A percentile compares a stretch with the other conserved stretches of the same genome.
Evolutionary conservation across 2,113 vertebrate species (phyloP).

Genomic region (Opisthocomus hoazin): DNA sequence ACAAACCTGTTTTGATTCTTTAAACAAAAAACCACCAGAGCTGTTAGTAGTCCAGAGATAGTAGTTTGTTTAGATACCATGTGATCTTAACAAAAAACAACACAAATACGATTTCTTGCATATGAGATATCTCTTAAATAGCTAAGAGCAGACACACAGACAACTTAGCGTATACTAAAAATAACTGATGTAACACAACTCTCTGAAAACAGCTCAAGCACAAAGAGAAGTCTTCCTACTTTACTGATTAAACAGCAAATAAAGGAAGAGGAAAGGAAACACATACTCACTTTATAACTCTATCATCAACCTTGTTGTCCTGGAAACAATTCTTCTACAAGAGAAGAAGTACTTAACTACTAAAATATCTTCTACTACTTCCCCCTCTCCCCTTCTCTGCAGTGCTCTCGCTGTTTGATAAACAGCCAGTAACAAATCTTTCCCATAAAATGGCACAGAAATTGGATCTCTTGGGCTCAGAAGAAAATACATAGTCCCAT

Average conservation of each 20-base stretch:
- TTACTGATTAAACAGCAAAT: neutral
- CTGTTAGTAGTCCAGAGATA: neutral
- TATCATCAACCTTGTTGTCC: slow-evolving; percentile 20
- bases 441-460: neutral
- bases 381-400: neutral
- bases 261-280: neutral
- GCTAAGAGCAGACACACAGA: neutral
- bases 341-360: neutral
- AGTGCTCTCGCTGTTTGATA: neutral
- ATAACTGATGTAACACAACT: neutral
- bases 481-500: neutral
- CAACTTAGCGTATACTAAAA: neutral
- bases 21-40: neutral
- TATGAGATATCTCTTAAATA: neutral
- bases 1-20: neutral
- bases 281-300: neutral
- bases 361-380: neutral
- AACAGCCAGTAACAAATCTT: neutral
- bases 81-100: neutral
- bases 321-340: slow-evolving; percentile 1
- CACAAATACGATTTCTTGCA: neutral
- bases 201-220: neutral
- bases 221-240: neutral
- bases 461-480: neutral
- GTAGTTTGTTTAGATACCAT: neutral